phyloP scores from a whole-genome alignment of 2,113 vertebrate genomes.

The Psittacara wagleri region DNA sequence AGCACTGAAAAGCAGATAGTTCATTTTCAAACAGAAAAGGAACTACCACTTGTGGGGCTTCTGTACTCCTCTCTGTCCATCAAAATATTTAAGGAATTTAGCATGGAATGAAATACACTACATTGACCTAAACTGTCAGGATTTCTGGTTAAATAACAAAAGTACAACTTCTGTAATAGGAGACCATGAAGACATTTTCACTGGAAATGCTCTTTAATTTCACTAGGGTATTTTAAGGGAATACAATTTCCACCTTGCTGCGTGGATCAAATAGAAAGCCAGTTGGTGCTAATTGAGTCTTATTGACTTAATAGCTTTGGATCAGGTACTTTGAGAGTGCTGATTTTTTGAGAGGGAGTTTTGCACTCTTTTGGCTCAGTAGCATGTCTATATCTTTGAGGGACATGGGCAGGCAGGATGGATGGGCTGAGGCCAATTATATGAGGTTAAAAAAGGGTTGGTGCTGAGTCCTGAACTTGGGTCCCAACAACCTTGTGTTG shows the following conservation, averaged over 20 bases:
- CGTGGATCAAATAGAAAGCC: background rate
- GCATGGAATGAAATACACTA: background rate
- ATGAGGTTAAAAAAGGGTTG: fast-evolving
- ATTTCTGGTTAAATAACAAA: background rate
- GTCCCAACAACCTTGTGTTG: fast-evolving
- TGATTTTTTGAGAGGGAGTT: background rate
- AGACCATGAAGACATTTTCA: background rate
- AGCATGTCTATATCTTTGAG: background rate
- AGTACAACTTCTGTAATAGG: background rate
- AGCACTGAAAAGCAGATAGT: background rate
- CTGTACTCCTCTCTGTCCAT: background rate
- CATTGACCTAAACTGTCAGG: background rate
- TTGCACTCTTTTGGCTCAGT: background rate
- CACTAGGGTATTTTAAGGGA: background rate
- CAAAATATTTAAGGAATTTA: background rate
- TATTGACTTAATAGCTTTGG: background rate
- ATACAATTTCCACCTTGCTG: background rate
- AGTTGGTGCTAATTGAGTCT: background rate
- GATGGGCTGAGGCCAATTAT: background rate
- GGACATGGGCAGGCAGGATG: background rate
- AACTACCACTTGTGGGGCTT: background rate
- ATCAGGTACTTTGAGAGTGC: background rate
- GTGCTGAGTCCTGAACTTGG: background rate
- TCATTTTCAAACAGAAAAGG: background rate
- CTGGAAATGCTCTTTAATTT: background rate